A percentile compares a stretch with the other conserved stretches of the same genome.
phyloP scores from a whole-genome alignment of 2,888 invertebrate species.

The Mylabris sibirica region DNA sequence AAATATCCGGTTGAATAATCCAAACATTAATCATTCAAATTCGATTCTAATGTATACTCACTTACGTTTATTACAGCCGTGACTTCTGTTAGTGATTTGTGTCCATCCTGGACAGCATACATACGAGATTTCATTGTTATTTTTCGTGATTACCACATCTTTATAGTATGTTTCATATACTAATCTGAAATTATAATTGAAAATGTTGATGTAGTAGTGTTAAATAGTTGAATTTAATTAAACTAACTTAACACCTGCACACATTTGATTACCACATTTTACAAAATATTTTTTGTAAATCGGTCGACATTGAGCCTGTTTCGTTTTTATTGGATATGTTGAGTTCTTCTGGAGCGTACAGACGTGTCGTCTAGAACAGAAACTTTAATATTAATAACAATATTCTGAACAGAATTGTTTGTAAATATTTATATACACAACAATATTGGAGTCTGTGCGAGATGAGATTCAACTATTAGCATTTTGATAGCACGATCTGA shows the following conservation, averaged over 20 bases:
- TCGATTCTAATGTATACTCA: conserved; percentile 31
- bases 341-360: conserved; percentile 64
- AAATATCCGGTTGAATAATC: conserved; percentile 1
- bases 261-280: conserved; percentile 64
- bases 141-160: conserved; percentile 60
- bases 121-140: conserved; percentile 62
- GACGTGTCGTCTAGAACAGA: conserved; percentile 63
- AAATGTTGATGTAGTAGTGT: not conserved
- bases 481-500: not conserved
- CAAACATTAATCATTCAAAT: not conserved
- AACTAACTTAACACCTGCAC: conserved; percentile 62
- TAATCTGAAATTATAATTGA: conserved; percentile 55
- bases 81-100: conserved; percentile 64
- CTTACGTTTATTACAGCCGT: conserved; percentile 71
- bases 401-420: too few relatives aligned
- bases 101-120: conserved; percentile 71
- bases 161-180: conserved; percentile 65
- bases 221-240: not conserved
- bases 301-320: conserved; percentile 65
- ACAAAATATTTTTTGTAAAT: conserved; percentile 64
- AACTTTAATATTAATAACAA: not conserved
- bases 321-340: conserved; percentile 63
- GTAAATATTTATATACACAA: too few relatives aligned
- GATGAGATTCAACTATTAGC: not conserved
- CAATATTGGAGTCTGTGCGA: too few relatives aligned